phyloP scores from a whole-genome alignment of 1,140 invertebrate genomes.

The Drosophila parvula region DNA sequence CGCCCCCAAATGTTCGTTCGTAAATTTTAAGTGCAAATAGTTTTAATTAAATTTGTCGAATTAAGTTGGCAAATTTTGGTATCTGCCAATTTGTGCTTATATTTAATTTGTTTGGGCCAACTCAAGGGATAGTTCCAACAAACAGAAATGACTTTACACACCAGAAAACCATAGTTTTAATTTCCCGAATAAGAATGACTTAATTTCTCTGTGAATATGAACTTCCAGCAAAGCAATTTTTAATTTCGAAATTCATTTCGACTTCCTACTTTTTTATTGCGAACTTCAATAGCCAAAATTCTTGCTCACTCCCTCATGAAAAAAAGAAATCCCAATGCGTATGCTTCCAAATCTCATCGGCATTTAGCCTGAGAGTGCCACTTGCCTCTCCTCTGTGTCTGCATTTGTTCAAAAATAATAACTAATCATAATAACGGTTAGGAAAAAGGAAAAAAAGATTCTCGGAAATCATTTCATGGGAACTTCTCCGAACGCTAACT shows the following conservation, averaged over 20 bases:
- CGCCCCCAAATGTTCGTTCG: conserved; percentile 64
- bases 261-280: not conserved
- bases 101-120: conserved; percentile 35
- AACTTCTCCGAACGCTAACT: conserved; percentile 41
- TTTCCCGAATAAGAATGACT: not conserved
- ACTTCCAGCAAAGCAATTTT: not conserved
- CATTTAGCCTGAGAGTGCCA: conserved; percentile 49
- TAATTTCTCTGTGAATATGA: no score
- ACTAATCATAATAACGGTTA: conserved; percentile 74
- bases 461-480: conserved; percentile 67
- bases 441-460: conserved; percentile 53
- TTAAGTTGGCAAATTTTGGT: conserved; percentile 66
- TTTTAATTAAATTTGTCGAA: conserved; percentile 80
- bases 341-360: conserved; percentile 62
- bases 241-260: not conserved
- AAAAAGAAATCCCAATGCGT: conserved; percentile 49
- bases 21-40: conserved; percentile 68
- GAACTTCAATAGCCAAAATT: not conserved
- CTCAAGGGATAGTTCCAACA: no score
- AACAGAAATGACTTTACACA: not conserved
- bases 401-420: conserved; percentile 75
- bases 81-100: conserved; percentile 43
- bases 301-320: not conserved
- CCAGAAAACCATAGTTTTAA: not conserved
- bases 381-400: conserved; percentile 12